Conservation (phyloP, 2,797 vertebrate species). For the Triplophysa yarkandensis region DNA sequence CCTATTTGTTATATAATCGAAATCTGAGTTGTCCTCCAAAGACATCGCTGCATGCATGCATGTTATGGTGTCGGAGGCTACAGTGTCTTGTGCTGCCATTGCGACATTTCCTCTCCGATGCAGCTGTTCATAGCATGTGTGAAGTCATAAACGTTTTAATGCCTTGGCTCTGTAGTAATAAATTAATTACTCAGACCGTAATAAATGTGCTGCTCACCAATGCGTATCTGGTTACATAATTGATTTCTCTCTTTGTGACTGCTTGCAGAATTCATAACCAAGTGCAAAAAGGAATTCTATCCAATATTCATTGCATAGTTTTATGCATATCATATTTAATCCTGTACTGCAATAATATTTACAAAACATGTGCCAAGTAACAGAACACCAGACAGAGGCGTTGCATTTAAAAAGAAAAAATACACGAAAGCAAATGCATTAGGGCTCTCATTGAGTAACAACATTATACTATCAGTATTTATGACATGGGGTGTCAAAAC, state of each 20-base stretch:
- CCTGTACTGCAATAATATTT: background rate
- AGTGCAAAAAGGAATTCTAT: background rate
- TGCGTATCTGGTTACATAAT: constrained; percentile 26
- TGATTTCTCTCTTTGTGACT: constrained; percentile 46
- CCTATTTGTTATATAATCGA: too few relatives aligned
- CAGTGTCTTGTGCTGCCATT: constrained; percentile 43
- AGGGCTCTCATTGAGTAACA: too few relatives aligned
- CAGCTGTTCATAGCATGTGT: constrained; percentile 88
- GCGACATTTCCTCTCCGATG: constrained; percentile 65
- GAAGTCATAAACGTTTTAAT: constrained; percentile 96
- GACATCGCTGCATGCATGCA: background rate
- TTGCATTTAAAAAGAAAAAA: background rate
- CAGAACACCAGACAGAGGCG: background rate
- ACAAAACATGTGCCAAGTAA: background rate
- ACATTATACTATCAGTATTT: too few relatives aligned
- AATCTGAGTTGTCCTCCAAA: background rate
- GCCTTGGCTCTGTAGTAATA: constrained; percentile 75
- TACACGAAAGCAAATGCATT: background rate
- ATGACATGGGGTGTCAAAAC: too few relatives aligned
- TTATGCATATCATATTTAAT: background rate
- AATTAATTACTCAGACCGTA: constrained; percentile 73
- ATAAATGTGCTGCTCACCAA: constrained; percentile 4
- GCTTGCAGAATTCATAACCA: constrained; percentile 65
- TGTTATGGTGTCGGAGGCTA: background rate
- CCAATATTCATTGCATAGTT: background rate